phyloP scores from a whole-genome alignment of 2,888 invertebrate species.

The Dasypogon diadema region DNA sequence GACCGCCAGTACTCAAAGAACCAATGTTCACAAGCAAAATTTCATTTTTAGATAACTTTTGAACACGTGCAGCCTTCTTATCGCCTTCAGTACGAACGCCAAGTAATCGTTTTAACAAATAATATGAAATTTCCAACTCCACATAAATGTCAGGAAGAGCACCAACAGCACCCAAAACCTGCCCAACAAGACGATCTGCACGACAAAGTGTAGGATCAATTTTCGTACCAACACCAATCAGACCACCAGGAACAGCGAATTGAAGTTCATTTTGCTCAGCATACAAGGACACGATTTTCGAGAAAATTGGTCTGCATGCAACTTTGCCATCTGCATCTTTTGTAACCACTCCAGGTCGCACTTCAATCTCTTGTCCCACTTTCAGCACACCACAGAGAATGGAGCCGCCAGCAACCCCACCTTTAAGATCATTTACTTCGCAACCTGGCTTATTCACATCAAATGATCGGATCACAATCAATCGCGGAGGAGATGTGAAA shows the following conservation, averaged over 20 bases:
- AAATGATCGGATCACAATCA: constrained; percentile 97
- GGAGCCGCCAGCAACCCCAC: constrained; percentile 99
- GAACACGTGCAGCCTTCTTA: constrained; percentile 98
- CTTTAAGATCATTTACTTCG: constrained; percentile 97
- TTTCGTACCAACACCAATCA: constrained; percentile 98
- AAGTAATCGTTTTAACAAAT: constrained; percentile 91
- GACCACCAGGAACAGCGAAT: constrained; percentile 99
- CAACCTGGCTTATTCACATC: constrained; percentile 99
- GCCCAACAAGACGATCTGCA: constrained; percentile 98
- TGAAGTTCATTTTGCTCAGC: constrained; percentile 99
- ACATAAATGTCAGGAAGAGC: constrained; percentile 97
- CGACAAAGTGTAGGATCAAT: constrained; percentile 99
- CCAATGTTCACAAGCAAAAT: constrained; percentile 98
- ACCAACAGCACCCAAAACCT: constrained; percentile 96
- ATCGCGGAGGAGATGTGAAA: constrained; percentile 92
- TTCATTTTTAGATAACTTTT: constrained; percentile 91
- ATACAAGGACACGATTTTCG: constrained; percentile 95
- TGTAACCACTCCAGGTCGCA: constrained; percentile 95
- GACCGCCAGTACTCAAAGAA: constrained; percentile 96
- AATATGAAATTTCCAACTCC: constrained; percentile 98
- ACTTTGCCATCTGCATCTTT: constrained; percentile 96
- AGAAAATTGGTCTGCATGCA: constrained; percentile 96
- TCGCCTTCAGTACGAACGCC: constrained; percentile 99
- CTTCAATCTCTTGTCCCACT: constrained; percentile 99
- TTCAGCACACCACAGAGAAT: constrained; percentile 95